These are phyloP conservation scores for Crocuta crocuta DNA, from an alignment of 2,113 vertebrate species.

Conservation along the genomic window DNA sequence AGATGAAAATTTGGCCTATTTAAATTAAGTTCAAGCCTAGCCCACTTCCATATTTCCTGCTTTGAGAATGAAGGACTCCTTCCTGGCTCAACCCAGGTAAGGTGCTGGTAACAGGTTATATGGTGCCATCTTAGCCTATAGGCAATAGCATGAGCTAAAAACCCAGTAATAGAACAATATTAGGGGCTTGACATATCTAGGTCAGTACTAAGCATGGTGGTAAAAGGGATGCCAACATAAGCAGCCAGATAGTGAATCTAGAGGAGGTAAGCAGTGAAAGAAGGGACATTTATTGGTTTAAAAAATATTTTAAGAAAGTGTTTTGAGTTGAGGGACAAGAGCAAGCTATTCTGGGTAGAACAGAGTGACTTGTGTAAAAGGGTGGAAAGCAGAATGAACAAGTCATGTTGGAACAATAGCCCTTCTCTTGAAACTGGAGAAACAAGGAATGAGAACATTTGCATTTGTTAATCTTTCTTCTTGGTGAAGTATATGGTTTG, in stretches of 20 bases:
- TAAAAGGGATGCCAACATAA: conserved; percentile 30
- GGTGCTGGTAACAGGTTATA: background rate
- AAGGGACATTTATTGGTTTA: background rate
- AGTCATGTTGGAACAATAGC: background rate
- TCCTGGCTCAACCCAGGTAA: background rate
- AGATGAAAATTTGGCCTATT: background rate
- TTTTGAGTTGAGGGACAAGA: conserved; percentile 30
- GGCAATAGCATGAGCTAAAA: background rate
- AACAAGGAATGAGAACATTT: background rate
- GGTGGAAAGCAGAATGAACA: background rate
- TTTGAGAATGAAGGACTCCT: conserved; percentile 8
- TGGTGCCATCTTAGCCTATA: background rate
- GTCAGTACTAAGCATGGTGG: background rate
- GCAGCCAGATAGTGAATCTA: background rate
- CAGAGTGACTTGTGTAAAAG: background rate
- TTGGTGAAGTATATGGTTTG: conserved; percentile 41
- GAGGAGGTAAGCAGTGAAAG: conserved; percentile 15
- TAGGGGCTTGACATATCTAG: background rate
- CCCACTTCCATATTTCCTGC: background rate
- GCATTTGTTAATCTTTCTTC: background rate
- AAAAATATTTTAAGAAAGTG: conserved; percentile 25
- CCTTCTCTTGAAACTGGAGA: conserved; percentile 21
- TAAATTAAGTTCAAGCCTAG: background rate
- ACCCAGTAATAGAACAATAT: background rate
- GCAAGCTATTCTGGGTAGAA: background rate